These are phyloP conservation scores for Ranitomeya variabilis DNA, from an alignment of 2,113 vertebrate genomes.

Conservation along the genomic window DNA sequence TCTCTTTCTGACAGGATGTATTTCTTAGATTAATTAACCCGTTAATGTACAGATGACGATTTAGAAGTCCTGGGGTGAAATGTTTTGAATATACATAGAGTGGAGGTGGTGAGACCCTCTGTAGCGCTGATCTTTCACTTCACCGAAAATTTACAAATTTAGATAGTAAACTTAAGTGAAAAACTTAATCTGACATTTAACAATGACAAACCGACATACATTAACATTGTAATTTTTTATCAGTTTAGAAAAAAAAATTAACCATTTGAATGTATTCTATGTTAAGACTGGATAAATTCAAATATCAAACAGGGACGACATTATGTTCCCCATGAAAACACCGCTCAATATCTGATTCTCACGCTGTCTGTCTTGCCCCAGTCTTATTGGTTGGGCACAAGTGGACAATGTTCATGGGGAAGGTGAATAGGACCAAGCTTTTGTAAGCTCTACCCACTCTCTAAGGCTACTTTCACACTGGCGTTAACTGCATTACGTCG, in stretches of 20 bases:
- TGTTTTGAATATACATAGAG: not conserved
- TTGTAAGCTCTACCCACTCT: too few species aligned
- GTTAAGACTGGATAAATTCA: too few species aligned
- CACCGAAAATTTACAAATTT: not conserved
- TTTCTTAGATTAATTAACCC: slow-evolving; percentile 33
- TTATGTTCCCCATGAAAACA: too few species aligned
- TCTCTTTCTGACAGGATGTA: slow-evolving; percentile 35
- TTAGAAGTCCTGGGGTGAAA: not conserved
- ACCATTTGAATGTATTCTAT: too few species aligned
- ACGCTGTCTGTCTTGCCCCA: too few species aligned
- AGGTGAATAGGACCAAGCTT: too few species aligned
- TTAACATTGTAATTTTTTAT: not conserved
- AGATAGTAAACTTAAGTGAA: not conserved
- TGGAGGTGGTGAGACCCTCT: not conserved
- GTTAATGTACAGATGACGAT: not conserved
- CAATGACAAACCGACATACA: not conserved
- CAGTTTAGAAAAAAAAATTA: not conserved
- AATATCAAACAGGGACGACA: too few species aligned
- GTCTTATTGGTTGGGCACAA: too few species aligned
- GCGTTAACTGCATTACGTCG: too few species aligned
- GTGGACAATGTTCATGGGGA: too few species aligned
- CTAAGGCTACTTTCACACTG: too few species aligned
- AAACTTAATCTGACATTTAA: not conserved
- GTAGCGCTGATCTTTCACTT: not conserved
- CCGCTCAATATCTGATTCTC: too few species aligned